Base-by-base conservation (phyloP, 1,140 invertebrate genomes). In the Solen grandis region DNA sequence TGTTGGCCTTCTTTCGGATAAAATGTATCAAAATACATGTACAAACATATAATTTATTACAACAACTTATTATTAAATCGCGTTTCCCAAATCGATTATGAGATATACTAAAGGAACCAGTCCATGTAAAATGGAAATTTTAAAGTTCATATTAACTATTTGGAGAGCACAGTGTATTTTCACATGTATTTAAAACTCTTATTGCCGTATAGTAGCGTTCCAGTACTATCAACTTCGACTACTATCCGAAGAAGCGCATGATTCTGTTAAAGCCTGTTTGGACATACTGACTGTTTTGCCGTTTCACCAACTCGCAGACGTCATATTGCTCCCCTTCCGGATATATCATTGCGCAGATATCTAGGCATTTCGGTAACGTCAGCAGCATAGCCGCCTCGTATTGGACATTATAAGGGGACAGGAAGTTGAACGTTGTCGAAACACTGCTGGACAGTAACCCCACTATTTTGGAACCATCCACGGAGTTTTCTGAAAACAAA, bases 371-470 rank as follows among this genome's bases (percentile, higher is more conserved):
- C 22, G 72, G 57, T 78, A 83, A 78, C 8, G 87, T 89, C n/a
- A 89, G 70, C 19, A 86, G 80, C 13, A 84, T 87, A 54, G 88
- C 87, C 31, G 77, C 33, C 19, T 66, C 57, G 33, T 80, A 83
- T 62, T 78, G 59, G 10, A 70, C 68, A 25, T 59, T 62, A 10
- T 62, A 29, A 13, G 16, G 2, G 0, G 57, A 63, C 16, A 36
- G 59, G 16, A 52, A 5, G 19, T 76, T 73, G 1, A 29, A 66
- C 13, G 79, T 16, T 8, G 66, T 69, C 13, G 68, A 36, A 38
- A 81, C 68, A 19, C 84, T 85, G 78, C 83, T 87, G 33, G 88
- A 88, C 33, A 89, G 60, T 0, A 89, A 38, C 29, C 88, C 88
- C 13, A 88, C 62, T 25, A 89, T 87, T 52, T 77, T 84, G 60